Percentiles rank a stretch among this genome's conserved stretches.
phyloP scores from a whole-genome alignment of 2,113 vertebrate species.

The Aramus guarauna region DNA sequence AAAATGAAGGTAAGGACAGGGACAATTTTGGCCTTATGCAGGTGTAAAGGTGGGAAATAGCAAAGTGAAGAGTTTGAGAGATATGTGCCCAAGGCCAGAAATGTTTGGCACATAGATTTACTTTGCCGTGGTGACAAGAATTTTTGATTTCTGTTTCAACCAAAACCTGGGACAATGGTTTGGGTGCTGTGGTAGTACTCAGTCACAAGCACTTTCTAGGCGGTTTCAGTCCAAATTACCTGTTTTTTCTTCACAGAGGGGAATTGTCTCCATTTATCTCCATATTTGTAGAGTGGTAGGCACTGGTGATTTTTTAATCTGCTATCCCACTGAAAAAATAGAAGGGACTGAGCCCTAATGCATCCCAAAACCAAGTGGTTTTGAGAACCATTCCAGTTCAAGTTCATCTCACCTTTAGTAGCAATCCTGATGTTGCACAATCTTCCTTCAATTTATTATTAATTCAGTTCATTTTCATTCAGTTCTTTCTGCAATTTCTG shows the following conservation, averaged over 20 bases:
- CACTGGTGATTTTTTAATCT: background rate
- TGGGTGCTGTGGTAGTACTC: background rate
- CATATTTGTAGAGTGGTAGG: background rate
- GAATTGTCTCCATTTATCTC: background rate
- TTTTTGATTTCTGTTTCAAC: background rate
- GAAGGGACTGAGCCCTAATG: background rate
- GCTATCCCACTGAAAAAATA: background rate
- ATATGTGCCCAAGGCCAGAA: background rate
- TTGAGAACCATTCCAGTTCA: background rate
- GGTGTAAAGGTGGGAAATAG: background rate
- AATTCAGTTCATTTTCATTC: slow-evolving; percentile 38
- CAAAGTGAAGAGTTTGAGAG: background rate
- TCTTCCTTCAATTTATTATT: slow-evolving; percentile 7
- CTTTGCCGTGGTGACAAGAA: background rate
- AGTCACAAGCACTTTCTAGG: background rate
- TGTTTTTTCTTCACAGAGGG: background rate
- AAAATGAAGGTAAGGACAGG: background rate
- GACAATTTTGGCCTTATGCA: background rate
- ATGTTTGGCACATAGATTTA: background rate
- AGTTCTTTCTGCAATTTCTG: slow-evolving; percentile 47
- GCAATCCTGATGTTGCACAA: background rate
- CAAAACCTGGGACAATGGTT: background rate
- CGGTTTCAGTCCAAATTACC: background rate
- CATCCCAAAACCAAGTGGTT: background rate
- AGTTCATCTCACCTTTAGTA: background rate